A percentile compares a stretch with the other conserved stretches of the same genome.
phyloP scores from a whole-genome alignment of 2,797 vertebrate species.

The Epinephelus coioides region DNA sequence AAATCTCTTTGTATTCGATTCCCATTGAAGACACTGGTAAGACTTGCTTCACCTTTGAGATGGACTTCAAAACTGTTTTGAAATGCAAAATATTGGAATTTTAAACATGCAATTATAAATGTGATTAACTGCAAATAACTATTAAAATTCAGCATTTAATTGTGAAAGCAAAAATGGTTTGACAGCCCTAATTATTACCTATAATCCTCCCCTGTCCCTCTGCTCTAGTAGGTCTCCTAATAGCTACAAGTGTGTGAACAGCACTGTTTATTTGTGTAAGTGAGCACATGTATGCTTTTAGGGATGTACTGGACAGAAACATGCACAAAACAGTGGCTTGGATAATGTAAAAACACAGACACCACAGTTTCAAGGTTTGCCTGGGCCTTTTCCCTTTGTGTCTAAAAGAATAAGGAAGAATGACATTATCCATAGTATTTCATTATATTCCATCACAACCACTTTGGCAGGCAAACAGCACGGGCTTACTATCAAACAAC shows the following conservation, averaged over 20 bases:
- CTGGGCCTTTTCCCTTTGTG: conserved; percentile 21
- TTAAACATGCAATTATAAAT: too few relatives aligned
- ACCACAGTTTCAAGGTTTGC: background rate
- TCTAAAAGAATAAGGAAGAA: conserved; percentile 27
- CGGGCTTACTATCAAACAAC: conserved; percentile 35
- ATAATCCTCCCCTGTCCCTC: too few relatives aligned
- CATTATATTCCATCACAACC: conserved; percentile 37
- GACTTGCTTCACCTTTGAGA: too few relatives aligned
- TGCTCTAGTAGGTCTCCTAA: background rate
- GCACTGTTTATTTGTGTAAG: background rate
- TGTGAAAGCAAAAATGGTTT: too few relatives aligned
- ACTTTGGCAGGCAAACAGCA: conserved; percentile 37
- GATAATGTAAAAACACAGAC: background rate
- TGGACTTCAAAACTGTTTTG: too few relatives aligned
- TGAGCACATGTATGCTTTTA: background rate
- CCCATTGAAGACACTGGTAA: too few relatives aligned
- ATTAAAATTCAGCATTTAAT: too few relatives aligned
- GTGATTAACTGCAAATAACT: too few relatives aligned
- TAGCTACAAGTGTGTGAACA: background rate
- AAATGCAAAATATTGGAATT: too few relatives aligned
- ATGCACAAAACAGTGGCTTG: background rate
- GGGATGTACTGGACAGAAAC: background rate
- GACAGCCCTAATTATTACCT: background rate
- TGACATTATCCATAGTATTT: conserved; percentile 37
- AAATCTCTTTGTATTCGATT: too few relatives aligned